Conservation (phyloP, 1,140 invertebrate genomes). For the Akabosia matsudoensis region DNA sequence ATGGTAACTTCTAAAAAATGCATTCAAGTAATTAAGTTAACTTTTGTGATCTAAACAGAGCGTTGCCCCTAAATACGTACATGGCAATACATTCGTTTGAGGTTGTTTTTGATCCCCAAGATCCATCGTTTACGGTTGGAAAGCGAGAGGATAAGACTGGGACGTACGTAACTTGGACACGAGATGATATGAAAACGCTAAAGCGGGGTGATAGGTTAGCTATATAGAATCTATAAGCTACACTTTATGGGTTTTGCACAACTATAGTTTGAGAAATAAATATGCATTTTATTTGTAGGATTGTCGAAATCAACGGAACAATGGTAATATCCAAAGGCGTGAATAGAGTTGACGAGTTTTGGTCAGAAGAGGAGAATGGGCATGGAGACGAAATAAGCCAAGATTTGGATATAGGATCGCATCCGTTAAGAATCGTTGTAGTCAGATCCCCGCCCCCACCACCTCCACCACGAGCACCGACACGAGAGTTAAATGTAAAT, state of each 20-base stretch:
- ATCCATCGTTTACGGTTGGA: conserved; percentile 61
- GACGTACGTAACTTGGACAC: conserved; percentile 69
- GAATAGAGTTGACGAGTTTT: conserved; percentile 47
- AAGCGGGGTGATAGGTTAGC: conserved; percentile 70
- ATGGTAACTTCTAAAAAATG: too few relatives aligned
- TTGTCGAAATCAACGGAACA: conserved; percentile 80
- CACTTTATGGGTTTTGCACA: background rate
- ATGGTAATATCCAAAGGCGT: conserved; percentile 63
- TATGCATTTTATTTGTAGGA: conserved; percentile 55
- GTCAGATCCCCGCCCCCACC: conserved; percentile 44
- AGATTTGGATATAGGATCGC: conserved; percentile 34
- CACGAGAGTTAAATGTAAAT: conserved; percentile 45
- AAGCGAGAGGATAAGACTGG: conserved; percentile 60
- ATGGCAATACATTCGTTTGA: conserved; percentile 64
- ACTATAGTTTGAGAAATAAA: background rate
- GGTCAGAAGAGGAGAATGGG: conserved; percentile 38
- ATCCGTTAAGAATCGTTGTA: conserved; percentile 44
- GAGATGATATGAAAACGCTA: conserved; percentile 65
- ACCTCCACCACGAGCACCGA: conserved; percentile 45
- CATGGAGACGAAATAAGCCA: background rate
- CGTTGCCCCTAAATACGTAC: conserved; percentile 48
- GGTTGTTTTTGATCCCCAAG: conserved; percentile 63
- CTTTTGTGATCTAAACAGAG: conserved; percentile 41
- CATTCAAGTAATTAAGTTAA: background rate
- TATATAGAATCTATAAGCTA: background rate